These are phyloP conservation scores for Diabrotica balteata DNA, from an alignment of 2,888 invertebrate genomes.

Conservation along the genomic window DNA sequence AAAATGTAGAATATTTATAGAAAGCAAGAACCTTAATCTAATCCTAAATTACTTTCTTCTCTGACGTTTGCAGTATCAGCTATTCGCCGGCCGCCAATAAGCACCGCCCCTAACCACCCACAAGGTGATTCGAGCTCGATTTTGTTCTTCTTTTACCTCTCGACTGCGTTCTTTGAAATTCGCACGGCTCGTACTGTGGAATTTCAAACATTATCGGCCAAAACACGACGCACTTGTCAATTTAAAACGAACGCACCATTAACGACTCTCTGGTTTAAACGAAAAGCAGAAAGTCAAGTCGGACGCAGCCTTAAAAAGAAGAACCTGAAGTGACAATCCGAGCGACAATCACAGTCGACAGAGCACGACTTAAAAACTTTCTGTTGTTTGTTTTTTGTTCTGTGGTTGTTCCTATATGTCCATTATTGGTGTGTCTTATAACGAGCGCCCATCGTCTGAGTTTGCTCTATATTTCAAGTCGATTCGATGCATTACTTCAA, in stretches of 20 bases:
- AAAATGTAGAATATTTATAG: no score
- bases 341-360: conserved; percentile 57
- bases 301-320: conserved; percentile 40
- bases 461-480: conserved; percentile 1
- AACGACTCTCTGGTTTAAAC: background rate
- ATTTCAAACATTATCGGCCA: no score
- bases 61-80: conserved; percentile 59
- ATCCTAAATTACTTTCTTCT: no score
- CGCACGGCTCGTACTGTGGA: no score
- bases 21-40: no score
- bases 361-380: conserved; percentile 49
- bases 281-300: background rate
- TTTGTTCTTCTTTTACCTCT: conserved; percentile 38
- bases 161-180: background rate
- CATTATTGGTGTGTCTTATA: conserved; percentile 49
- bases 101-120: conserved; percentile 46
- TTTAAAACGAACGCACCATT: no score
- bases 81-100: conserved; percentile 61
- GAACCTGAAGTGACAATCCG: conserved; percentile 55
- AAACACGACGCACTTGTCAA: conserved; percentile 4
- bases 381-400: conserved; percentile 25
- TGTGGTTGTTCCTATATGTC: conserved; percentile 43
- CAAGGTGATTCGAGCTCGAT: conserved; percentile 48
- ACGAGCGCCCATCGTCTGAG: conserved; percentile 26
- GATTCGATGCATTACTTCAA: no score